These are phyloP conservation scores for Oreochromis tanganicae DNA, from an alignment of 2,113 vertebrate species.

Conservation along the genomic window DNA sequence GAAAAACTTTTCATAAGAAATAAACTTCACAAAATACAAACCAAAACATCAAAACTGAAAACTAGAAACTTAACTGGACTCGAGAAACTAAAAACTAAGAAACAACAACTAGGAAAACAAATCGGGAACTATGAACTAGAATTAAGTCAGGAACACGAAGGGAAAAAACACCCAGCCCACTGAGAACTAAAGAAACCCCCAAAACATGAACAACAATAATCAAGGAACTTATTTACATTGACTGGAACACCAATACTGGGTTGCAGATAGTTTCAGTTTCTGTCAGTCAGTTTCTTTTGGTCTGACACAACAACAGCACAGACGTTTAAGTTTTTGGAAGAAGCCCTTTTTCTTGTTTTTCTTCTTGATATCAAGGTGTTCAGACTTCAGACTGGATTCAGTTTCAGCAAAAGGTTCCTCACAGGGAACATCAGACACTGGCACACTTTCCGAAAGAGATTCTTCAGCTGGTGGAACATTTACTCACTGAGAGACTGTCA, in stretches of 20 bases:
- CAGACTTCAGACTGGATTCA: background rate
- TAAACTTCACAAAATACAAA: background rate
- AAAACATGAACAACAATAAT: background rate
- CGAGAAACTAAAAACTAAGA: too few relatives aligned
- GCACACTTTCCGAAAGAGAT: rapidly evolving
- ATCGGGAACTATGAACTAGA: too few relatives aligned
- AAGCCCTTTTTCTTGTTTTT: background rate
- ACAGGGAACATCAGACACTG: background rate
- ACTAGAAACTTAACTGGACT: background rate
- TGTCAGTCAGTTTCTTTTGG: background rate
- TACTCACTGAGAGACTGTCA: background rate
- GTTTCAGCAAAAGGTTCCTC: background rate
- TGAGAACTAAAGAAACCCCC: background rate
- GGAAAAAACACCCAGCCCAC: background rate
- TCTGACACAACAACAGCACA: background rate
- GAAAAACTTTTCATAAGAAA: background rate
- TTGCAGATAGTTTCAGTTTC: background rate
- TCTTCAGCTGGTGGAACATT: background rate
- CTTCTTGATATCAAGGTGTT: background rate
- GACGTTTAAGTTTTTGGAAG: background rate
- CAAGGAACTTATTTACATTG: background rate
- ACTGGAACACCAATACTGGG: background rate
- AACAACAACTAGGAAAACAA: too few relatives aligned
- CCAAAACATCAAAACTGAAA: background rate
- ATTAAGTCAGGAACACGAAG: too few relatives aligned